Evolutionary conservation across 64 coral and sea anemone species (phyloP).

Genomic region (Acropora yongei): DNA sequence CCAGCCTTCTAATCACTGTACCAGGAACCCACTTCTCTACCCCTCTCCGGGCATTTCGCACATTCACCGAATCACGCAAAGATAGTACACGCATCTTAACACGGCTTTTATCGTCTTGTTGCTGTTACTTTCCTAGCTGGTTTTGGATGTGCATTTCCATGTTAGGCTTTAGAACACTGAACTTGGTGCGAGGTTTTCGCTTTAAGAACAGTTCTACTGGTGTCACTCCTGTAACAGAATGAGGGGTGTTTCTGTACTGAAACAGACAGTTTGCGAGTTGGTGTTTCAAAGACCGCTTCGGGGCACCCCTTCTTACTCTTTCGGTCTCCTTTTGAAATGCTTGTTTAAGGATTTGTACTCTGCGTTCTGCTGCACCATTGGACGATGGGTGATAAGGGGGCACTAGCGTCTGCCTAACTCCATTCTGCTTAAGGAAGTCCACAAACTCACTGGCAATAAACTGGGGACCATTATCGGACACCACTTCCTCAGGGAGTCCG

Average conservation of each 20-base stretch:
- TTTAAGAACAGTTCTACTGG: constrained; percentile 64
- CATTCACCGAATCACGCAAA: constrained; percentile 27
- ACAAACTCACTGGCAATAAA: constrained; percentile 7
- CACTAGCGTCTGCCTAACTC: constrained; percentile 4
- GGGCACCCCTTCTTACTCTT: no score
- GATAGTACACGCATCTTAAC: constrained; percentile 30
- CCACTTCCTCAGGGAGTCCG: constrained; percentile 5
- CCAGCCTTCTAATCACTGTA: constrained; percentile 16
- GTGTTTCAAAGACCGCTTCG: background rate
- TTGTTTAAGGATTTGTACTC: no score
- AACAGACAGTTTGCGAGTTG: background rate
- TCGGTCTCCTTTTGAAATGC: no score
- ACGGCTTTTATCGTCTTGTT: constrained; percentile 16
- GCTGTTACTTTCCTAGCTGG: constrained; percentile 34
- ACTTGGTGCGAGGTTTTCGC: constrained; percentile 30
- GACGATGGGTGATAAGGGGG: constrained; percentile 20
- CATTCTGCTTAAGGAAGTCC: constrained; percentile 20
- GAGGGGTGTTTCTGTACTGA: constrained; percentile 52
- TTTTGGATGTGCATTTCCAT: background rate
- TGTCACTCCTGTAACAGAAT: constrained; percentile 39
- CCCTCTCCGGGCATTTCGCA: constrained; percentile 25
- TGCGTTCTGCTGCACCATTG: no score
- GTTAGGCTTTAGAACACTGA: constrained; percentile 13
- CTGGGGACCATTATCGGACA: constrained; percentile 37
- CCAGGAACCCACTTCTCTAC: constrained; percentile 44